Base-by-base conservation (phyloP, 1,140 invertebrate genomes). In the Cryptotermes secundus region DNA sequence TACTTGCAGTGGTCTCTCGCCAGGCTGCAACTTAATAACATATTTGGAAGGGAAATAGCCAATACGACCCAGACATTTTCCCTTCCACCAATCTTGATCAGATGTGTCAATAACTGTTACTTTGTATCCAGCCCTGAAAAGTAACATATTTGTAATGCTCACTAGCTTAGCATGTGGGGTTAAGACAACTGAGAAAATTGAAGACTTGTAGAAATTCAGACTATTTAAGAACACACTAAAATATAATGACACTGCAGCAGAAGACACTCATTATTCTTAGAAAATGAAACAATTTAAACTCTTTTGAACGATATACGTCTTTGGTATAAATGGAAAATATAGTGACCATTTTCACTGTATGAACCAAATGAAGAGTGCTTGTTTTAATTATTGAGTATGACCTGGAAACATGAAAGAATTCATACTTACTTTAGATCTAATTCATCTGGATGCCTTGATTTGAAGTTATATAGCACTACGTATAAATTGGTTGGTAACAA, bases 51-150 rank as follows among this genome's bases (percentile, higher is more conserved):
- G 97, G 88, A 99, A 98, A 90, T 96, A 98, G 34, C 97, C 97
- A n/a, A 95, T 93, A 87, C 95, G 94, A 26, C 97, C 97, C 83
- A 98, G 91, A 87, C 96, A 98, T 90, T 98, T 98, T 42, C 97
- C 97, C 91, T 97, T 96, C 97, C 97, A 99, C 98, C 98, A 99
- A 88, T 99, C 97, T 26, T 95, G 96, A 89, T 98, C 97, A 0
- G 96, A 96, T 45, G 96, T 98, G 88, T 98, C 97, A 81, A 97
- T 97, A 26, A 99, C 97, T 7, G 96, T 98, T 35, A 99, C 95
- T 89, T 98, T 98, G 90, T 97, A 97, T 6, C 98, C 97, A 80
- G 98, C 97, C 89, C 95, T 95, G 90, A n/a, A 82, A 82, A 3
- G 19, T 19, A 72, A n/a, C 6, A 72, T 4, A 3, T 49, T 49